Percentiles rank a stretch among this genome's conserved stretches.
Evolutionary conservation across 1,140 invertebrate species (phyloP).

Genomic region (Hyles euphorbiae): DNA sequence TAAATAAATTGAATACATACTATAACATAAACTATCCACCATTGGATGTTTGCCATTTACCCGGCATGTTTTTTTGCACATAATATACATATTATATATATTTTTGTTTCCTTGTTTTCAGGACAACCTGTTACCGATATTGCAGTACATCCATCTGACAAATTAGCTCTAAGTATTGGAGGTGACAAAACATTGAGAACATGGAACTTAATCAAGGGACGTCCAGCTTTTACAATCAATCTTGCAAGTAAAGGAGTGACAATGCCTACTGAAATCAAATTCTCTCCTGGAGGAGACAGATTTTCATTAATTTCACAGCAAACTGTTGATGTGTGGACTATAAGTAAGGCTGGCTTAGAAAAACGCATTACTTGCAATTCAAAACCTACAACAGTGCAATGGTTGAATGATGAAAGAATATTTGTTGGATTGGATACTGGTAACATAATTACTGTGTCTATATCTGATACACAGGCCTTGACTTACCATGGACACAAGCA

Average conservation of each 20-base stretch:
- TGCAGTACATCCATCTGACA: constrained; percentile 91
- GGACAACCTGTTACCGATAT: constrained; percentile 81
- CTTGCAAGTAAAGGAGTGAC: constrained; percentile 79
- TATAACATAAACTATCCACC: no score
- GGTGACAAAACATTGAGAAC: constrained; percentile 89
- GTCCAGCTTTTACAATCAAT: constrained; percentile 92
- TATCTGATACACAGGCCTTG: constrained; percentile 71
- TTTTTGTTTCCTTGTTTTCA: constrained; percentile 32
- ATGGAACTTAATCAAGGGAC: constrained; percentile 96
- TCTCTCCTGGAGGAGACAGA: constrained; percentile 81
- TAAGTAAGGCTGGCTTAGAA: constrained; percentile 82
- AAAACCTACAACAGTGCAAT: constrained; percentile 80
- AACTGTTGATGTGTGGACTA: constrained; percentile 85
- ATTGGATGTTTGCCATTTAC: no score
- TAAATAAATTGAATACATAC: no score
- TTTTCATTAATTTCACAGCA: constrained; percentile 85
- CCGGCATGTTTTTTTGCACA: not conserved
- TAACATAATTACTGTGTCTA: constrained; percentile 78
- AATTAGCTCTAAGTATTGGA: constrained; percentile 90
- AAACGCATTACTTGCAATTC: constrained; percentile 77
- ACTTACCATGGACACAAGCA: constrained; percentile 78
- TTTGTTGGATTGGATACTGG: constrained; percentile 84
- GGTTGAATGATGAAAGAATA: constrained; percentile 78
- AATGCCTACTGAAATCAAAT: constrained; percentile 76
- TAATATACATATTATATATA: not conserved